phyloP scores from a whole-genome alignment of 2,888 invertebrate species.

The Lacanobia oleracea region DNA sequence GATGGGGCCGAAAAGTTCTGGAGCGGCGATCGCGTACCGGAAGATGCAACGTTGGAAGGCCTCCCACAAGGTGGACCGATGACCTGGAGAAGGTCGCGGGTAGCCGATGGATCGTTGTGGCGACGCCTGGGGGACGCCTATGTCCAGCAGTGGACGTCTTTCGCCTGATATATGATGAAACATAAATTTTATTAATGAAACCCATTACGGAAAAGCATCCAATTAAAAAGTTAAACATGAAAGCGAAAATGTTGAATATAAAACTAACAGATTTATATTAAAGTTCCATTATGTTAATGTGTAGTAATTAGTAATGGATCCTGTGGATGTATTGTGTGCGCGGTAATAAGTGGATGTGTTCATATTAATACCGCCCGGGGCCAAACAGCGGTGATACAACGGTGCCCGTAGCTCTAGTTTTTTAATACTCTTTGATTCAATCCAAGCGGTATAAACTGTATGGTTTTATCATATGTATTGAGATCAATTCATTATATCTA shows the following conservation, averaged over 20 bases:
- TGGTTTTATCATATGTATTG: neutral
- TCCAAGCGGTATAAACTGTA: conserved; percentile 12
- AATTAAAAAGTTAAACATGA: conserved; percentile 29
- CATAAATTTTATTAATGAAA: neutral
- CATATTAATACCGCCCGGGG: conserved; percentile 49
- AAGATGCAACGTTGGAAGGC: too few species aligned
- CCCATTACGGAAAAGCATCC: neutral
- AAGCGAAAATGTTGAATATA: conserved; percentile 25
- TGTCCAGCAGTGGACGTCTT: too few species aligned
- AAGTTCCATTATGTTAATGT: conserved; percentile 41
- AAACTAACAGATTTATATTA: conserved; percentile 35
- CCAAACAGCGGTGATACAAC: conserved; percentile 23
- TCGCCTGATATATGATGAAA: too few species aligned
- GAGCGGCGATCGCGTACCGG: too few species aligned
- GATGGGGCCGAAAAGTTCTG: too few species aligned
- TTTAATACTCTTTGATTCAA: conserved; percentile 26
- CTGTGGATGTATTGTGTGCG: conserved; percentile 30
- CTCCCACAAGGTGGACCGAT: too few species aligned
- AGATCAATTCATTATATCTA: neutral
- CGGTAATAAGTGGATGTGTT: conserved; percentile 51
- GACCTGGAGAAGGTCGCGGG: too few species aligned
- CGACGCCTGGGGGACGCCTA: too few species aligned
- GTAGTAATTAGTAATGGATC: conserved; percentile 45
- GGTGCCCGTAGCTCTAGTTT: neutral
- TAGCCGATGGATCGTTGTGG: too few species aligned